These are phyloP conservation scores for Chouioia cunea DNA, from an alignment of 2,888 invertebrate species.

Conservation along the genomic window DNA sequence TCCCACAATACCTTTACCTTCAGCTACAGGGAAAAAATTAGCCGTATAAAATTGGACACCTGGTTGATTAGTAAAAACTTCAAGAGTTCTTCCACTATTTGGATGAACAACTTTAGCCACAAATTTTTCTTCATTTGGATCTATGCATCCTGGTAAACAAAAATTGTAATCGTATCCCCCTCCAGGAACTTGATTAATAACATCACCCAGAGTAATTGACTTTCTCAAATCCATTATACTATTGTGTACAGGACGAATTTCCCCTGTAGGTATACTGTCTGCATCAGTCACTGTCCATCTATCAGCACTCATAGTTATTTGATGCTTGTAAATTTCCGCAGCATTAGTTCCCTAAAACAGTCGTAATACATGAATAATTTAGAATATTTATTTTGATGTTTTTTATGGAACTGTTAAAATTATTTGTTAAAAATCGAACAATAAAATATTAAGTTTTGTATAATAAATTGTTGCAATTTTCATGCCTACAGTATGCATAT, in stretches of 20 bases:
- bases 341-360: constrained; percentile 73
- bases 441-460: too few relatives aligned
- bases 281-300: constrained; percentile 80
- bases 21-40: constrained; percentile 78
- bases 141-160: constrained; percentile 71
- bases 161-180: constrained; percentile 88
- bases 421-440: too few relatives aligned
- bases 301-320: constrained; percentile 81
- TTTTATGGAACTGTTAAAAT: too few relatives aligned
- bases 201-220: constrained; percentile 75
- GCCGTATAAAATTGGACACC: constrained; percentile 93
- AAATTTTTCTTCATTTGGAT: constrained; percentile 68
- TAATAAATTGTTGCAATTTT: too few relatives aligned
- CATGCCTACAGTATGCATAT: too few relatives aligned
- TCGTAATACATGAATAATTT: constrained; percentile 10
- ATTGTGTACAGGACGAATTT: constrained; percentile 77
- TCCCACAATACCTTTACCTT: constrained; percentile 72
- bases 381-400: too few relatives aligned
- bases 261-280: constrained; percentile 81
- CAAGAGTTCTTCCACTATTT: constrained; percentile 79
- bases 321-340: constrained; percentile 77
- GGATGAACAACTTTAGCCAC: constrained; percentile 80
- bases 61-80: constrained; percentile 88
- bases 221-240: constrained; percentile 82
- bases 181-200: constrained; percentile 76